phyloP scores from a whole-genome alignment of 1,140 invertebrate species.

The Tenebrio molitor region DNA sequence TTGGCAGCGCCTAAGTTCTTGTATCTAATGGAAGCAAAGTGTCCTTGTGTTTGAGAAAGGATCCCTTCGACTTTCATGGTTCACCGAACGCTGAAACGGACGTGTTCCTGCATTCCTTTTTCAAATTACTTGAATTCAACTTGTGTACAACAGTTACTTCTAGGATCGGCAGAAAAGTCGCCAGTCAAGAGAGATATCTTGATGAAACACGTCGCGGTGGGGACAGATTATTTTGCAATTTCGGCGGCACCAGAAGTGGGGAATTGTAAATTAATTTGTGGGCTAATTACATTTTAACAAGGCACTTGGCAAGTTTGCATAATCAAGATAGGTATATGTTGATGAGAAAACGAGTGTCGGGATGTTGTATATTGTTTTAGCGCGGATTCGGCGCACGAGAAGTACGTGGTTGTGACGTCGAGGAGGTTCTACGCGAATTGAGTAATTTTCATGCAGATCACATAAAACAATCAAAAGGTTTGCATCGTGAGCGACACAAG shows the following conservation, averaged over 20 bases:
- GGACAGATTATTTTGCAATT: constrained; percentile 17
- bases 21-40: constrained; percentile 48
- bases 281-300: constrained; percentile 45
- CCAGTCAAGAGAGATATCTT: neutral
- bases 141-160: constrained; percentile 1
- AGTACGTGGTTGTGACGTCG: constrained; percentile 16
- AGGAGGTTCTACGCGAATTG: constrained; percentile 1
- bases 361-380: constrained; percentile 25
- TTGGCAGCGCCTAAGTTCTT: constrained; percentile 44
- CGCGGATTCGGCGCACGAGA: neutral
- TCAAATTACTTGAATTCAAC: neutral
- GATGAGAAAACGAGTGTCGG: constrained; percentile 42
- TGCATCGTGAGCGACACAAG: constrained; percentile 50
- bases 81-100: constrained; percentile 4
- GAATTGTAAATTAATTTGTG: constrained; percentile 40
- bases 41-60: constrained; percentile 29
- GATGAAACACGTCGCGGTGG: neutral
- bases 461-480: constrained; percentile 58
- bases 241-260: neutral
- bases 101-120: constrained; percentile 9
- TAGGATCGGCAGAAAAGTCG: neutral
- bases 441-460: constrained; percentile 56
- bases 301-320: constrained; percentile 40
- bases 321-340: constrained; percentile 33
- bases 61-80: constrained; percentile 10